Percentiles rank a stretch among this genome's conserved stretches.
phyloP scores from a whole-genome alignment of 1,140 invertebrate genomes.

The Octopus sinensis region DNA sequence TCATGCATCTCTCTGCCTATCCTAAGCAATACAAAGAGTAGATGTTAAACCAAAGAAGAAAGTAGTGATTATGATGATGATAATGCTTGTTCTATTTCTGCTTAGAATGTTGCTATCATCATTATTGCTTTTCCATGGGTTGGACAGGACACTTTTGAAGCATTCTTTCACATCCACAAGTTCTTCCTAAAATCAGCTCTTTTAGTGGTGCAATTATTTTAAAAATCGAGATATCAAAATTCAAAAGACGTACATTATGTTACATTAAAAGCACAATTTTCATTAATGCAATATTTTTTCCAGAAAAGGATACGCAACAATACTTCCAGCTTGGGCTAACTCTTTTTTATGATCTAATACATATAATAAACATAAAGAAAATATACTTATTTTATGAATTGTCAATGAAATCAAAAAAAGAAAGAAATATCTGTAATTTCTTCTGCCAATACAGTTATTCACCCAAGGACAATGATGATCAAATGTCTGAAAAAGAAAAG shows the following conservation, averaged over 20 bases:
- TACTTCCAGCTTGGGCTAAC: conserved; percentile 76
- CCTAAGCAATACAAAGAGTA: too few relatives aligned
- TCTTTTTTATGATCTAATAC: conserved; percentile 81
- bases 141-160: too few relatives aligned
- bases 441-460: conserved; percentile 97
- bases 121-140: too few relatives aligned
- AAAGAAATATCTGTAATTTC: conserved; percentile 82
- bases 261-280: conserved; percentile 9
- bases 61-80: too few relatives aligned
- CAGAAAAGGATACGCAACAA: conserved; percentile 85
- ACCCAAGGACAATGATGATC: conserved; percentile 99
- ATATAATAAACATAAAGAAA: conserved; percentile 86
- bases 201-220: neutral
- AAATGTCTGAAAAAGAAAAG: conserved; percentile 80
- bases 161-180: too few relatives aligned
- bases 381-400: conserved; percentile 96
- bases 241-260: neutral
- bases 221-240: neutral
- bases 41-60: too few relatives aligned
- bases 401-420: conserved; percentile 95
- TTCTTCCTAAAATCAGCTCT: too few relatives aligned
- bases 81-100: too few relatives aligned
- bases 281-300: neutral
- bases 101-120: too few relatives aligned
- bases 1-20: too few relatives aligned